Evolutionary conservation across 2,113 vertebrate genomes (phyloP), one percentile per base, ranked within the genome.

Genomic region (Hippocampus zosterae): DNA sequence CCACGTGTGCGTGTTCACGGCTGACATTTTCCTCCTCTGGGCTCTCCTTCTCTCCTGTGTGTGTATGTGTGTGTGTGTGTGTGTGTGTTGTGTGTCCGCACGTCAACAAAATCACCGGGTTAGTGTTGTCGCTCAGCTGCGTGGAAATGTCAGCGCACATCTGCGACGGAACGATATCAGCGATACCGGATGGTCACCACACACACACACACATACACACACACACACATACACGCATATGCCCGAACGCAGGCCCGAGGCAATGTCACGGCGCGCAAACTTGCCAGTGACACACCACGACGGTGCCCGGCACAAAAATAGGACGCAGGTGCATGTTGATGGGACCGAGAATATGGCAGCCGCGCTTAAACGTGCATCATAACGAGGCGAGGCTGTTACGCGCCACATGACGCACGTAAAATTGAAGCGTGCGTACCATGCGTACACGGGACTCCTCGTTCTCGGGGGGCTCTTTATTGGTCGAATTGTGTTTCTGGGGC

Each of bases 131-230:
- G 55, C 80, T 70, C 68, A 52, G 75, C 74, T 73, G 70, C 64
- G 79, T 69, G 76, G 75, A 91, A 91, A 91, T 92, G 92, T 91
- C 91, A 91, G 75, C 78, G 82, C 82, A 81, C 89, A 90, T 91
- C 91, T 92, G 90, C 61, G 73, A 84, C 80, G 77, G 87, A 82
- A 87, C 50, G 88, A 90, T 92, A 91, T 87, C 88, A 81, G 84
- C 84, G 41, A 75, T 81, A 87, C 84, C 83, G 80, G 81, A 74
- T 86, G 68, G 78, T 79, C 55, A 53, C 41, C 59, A 64, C 69
- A 57, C 73, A 74, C 70, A 80, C 59, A 64, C 69, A 57, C n/a
- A n/a, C n/a, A n/a, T n/a, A n/a, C n/a, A n/a, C n/a, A n/a, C n/a
- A n/a, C n/a, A n/a, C n/a, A n/a, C n/a, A n/a, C 70, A 80, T 56